Evolutionary conservation across 2,888 invertebrate species (phyloP).

Genomic region (Lycia hirtaria): DNA sequence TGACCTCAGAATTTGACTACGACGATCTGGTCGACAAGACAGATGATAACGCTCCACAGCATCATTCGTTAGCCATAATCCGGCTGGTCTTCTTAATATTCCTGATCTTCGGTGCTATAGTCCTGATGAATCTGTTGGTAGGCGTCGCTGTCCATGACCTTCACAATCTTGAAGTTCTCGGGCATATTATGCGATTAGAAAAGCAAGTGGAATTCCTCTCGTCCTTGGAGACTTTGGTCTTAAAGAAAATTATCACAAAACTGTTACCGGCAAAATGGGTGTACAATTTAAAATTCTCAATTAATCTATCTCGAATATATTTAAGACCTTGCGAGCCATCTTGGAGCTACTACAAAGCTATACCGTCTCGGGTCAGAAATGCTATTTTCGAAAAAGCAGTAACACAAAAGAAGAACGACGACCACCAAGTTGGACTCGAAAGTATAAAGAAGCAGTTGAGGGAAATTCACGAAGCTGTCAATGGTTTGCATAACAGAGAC

Average conservation of each 20-base stretch:
- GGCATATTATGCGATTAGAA: conserved; percentile 80
- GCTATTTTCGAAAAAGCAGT: conserved; percentile 70
- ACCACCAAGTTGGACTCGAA: conserved; percentile 58
- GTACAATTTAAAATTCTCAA: conserved; percentile 34
- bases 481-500: background rate
- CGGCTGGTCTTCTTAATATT: conserved; percentile 80
- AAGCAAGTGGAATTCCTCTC: conserved; percentile 83
- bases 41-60: conserved; percentile 41
- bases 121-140: conserved; percentile 85
- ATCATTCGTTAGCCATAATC: conserved; percentile 65
- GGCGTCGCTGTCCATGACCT: conserved; percentile 86
- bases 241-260: conserved; percentile 33
- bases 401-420: conserved; percentile 59
- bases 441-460: conserved; percentile 49
- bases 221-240: conserved; percentile 44
- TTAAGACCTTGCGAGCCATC: conserved; percentile 36
- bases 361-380: conserved; percentile 65
- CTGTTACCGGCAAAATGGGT: conserved; percentile 35
- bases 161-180: conserved; percentile 81
- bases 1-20: conserved; percentile 86
- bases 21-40: conserved; percentile 69
- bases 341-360: conserved; percentile 46
- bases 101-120: conserved; percentile 80
- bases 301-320: conserved; percentile 27
- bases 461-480: conserved; percentile 39